phyloP scores from a whole-genome alignment of 2,888 invertebrate species.

The Ectemnius lituratus region DNA sequence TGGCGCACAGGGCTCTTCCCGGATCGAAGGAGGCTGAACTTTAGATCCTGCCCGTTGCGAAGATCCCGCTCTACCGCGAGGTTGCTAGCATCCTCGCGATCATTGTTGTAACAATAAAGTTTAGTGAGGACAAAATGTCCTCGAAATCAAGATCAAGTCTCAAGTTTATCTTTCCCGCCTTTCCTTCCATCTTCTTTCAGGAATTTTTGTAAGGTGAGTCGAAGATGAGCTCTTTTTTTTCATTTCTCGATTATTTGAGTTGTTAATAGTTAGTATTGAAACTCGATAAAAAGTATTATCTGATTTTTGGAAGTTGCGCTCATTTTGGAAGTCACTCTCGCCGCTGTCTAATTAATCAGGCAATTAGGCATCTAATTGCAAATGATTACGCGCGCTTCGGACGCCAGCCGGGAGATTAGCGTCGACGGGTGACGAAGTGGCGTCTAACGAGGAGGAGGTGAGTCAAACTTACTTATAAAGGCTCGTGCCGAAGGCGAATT shows the following conservation, averaged over 20 bases:
- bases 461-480: constrained; percentile 59
- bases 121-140: constrained; percentile 16
- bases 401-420: constrained; percentile 41
- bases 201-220: background rate
- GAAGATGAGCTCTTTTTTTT: background rate
- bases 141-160: background rate
- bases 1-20: constrained; percentile 12
- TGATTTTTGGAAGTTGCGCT: too few relatives aligned
- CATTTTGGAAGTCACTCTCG: too few relatives aligned
- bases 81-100: constrained; percentile 29
- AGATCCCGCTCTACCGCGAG: constrained; percentile 14
- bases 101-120: constrained; percentile 49
- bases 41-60: background rate
- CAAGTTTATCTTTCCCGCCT: background rate
- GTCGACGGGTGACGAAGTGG: constrained; percentile 40
- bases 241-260: too few relatives aligned
- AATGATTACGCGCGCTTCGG: background rate
- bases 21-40: background rate
- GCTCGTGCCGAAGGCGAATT: constrained; percentile 50
- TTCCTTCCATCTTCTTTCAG: constrained; percentile 17
- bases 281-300: too few relatives aligned
- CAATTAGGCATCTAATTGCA: constrained; percentile 5
- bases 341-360: too few relatives aligned
- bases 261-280: too few relatives aligned
- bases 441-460: constrained; percentile 56